phyloP scores from a whole-genome alignment of 1,140 invertebrate species.

The Megalopta genalis region DNA sequence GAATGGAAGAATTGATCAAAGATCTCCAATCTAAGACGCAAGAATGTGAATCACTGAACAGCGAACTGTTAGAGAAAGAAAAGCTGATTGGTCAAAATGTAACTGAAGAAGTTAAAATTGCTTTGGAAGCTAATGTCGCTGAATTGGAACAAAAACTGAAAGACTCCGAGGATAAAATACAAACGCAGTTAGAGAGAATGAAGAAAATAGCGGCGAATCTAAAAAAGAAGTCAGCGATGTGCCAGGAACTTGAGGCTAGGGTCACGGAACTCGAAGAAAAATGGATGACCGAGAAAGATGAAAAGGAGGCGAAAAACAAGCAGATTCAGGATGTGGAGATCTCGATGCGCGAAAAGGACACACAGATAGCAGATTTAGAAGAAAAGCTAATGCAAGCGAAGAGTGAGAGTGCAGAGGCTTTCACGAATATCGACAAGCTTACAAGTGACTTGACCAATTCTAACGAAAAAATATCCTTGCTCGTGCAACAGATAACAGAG shows the following conservation, averaged over 20 bases:
- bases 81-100: constrained; percentile 53
- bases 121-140: constrained; percentile 61
- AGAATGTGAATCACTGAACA: constrained; percentile 64
- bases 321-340: constrained; percentile 66
- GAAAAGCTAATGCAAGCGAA: constrained; percentile 37
- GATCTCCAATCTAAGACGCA: constrained; percentile 62
- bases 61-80: constrained; percentile 65
- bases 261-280: constrained; percentile 69
- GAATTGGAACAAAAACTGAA: constrained; percentile 69
- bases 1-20: constrained; percentile 66
- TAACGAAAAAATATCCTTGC: constrained; percentile 48
- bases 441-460: constrained; percentile 48
- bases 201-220: constrained; percentile 88
- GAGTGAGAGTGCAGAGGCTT: constrained; percentile 46
- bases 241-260: constrained; percentile 83
- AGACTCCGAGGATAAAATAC: constrained; percentile 62
- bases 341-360: constrained; percentile 66
- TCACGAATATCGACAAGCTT: constrained; percentile 49
- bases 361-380: constrained; percentile 67
- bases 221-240: constrained; percentile 85
- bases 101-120: constrained; percentile 59
- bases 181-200: constrained; percentile 83
- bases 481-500: constrained; percentile 54
- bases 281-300: constrained; percentile 68
- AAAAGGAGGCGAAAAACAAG: constrained; percentile 70